phyloP scores from a whole-genome alignment of 2,888 invertebrate genomes.

The Ditula angustiorana region DNA sequence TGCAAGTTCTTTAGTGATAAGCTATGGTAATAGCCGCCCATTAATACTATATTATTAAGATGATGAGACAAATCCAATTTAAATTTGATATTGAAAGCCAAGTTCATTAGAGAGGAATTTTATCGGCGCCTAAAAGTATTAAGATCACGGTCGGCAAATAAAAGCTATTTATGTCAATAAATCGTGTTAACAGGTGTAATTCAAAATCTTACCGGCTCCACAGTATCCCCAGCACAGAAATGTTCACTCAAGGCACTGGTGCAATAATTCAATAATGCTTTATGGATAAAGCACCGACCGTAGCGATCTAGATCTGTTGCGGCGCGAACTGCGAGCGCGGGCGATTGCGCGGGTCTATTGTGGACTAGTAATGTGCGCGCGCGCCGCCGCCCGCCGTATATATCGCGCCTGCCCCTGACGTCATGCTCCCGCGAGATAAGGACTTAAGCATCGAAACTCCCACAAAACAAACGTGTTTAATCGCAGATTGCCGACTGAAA shows the following conservation, averaged over 20 bases:
- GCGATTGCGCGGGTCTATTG: constrained; percentile 67
- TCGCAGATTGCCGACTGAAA: constrained; percentile 42
- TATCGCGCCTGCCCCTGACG: constrained; percentile 69
- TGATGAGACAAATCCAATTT: neutral
- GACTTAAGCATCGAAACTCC: constrained; percentile 52
- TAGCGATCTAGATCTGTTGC: constrained; percentile 49
- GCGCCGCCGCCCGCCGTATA: constrained; percentile 70
- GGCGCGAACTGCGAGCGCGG: constrained; percentile 61
- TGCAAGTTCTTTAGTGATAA: neutral
- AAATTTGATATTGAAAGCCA: neutral
- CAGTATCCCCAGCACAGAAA: constrained; percentile 56
- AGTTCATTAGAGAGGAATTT: neutral
- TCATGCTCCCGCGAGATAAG: constrained; percentile 58
- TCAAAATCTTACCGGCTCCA: constrained; percentile 56
- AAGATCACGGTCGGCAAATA: neutral
- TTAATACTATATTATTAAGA: neutral
- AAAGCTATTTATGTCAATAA: neutral
- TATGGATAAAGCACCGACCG: constrained; percentile 51
- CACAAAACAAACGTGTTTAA: constrained; percentile 56
- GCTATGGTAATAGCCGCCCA: neutral
- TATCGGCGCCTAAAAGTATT: neutral
- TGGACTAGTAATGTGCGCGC: constrained; percentile 75
- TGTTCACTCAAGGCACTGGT: constrained; percentile 64
- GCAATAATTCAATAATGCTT: constrained; percentile 48
- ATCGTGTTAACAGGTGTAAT: neutral